A percentile compares a stretch with the other conserved stretches of the same genome.
phyloP scores from a whole-genome alignment of 2,797 vertebrate species.

The Craterocephalus amniculus region DNA sequence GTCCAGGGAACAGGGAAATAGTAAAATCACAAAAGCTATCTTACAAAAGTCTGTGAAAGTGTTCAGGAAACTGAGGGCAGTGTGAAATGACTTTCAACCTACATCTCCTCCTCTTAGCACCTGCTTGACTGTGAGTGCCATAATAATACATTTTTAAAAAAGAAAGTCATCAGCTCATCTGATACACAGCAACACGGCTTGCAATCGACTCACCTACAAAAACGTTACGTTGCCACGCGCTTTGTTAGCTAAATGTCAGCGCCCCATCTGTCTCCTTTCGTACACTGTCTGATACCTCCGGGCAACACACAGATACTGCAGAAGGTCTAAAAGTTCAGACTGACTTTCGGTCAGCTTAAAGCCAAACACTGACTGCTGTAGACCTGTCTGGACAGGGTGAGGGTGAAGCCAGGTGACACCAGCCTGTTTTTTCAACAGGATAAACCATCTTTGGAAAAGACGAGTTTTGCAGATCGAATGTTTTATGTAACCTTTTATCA shows the following conservation, averaged over 20 bases:
- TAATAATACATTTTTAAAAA: slow-evolving; percentile 56
- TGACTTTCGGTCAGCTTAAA: slow-evolving; percentile 38
- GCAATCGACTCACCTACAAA: slow-evolving; percentile 59
- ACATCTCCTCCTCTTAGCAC: slow-evolving; percentile 11
- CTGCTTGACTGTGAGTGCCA: slow-evolving; percentile 48
- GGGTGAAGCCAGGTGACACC: slow-evolving; percentile 11
- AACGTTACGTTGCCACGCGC: slow-evolving; percentile 57
- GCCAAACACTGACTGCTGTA: slow-evolving; percentile 17
- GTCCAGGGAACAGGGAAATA: too few species aligned
- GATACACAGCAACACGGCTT: slow-evolving; percentile 63
- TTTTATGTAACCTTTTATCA: neutral
- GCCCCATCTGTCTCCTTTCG: slow-evolving; percentile 63
- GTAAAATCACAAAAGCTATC: slow-evolving; percentile 1
- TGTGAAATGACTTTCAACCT: slow-evolving; percentile 30
- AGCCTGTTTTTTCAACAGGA: slow-evolving; percentile 4
- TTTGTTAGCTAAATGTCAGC: slow-evolving; percentile 79
- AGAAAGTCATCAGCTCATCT: slow-evolving; percentile 74
- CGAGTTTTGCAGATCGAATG: neutral
- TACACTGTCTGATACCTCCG: slow-evolving; percentile 54
- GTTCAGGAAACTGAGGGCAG: slow-evolving; percentile 31
- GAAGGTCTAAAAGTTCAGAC: slow-evolving; percentile 50
- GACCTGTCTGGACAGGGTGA: slow-evolving; percentile 19
- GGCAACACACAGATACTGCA: slow-evolving; percentile 51
- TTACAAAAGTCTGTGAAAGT: slow-evolving; percentile 19
- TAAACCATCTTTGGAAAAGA: neutral